phyloP scores from a whole-genome alignment of 2,797 vertebrate species.

The Lycodopsis pacificus region DNA sequence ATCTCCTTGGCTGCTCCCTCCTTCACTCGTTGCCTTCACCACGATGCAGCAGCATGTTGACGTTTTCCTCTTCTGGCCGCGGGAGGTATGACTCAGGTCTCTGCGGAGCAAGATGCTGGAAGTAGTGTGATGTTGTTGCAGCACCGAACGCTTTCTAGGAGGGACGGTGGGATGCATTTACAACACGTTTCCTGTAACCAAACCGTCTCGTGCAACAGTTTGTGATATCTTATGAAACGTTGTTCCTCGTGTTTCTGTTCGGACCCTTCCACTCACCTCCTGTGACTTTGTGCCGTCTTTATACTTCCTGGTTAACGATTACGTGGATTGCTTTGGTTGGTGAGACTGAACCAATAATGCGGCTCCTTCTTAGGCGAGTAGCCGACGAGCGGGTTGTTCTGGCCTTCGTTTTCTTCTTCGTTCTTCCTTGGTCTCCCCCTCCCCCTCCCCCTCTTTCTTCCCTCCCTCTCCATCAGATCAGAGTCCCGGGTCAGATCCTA shows the following conservation, averaged over 20 bases:
- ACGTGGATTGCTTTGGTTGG: too few relatives aligned
- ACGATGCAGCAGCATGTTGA: not conserved
- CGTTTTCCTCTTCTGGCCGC: not conserved
- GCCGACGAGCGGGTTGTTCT: too few relatives aligned
- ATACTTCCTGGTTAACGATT: not conserved
- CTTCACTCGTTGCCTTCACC: not conserved
- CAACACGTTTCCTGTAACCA: not conserved
- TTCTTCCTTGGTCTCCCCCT: too few relatives aligned
- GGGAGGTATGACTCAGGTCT: not conserved
- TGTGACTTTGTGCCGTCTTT: not conserved
- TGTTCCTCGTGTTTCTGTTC: not conserved
- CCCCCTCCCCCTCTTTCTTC: too few relatives aligned
- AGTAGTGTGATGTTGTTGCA: not conserved
- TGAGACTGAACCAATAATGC: too few relatives aligned
- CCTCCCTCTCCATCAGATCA: conserved; percentile 6
- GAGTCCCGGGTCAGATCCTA: not conserved
- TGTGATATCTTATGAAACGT: not conserved
- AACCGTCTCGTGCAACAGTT: too few relatives aligned
- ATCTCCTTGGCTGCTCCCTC: not conserved
- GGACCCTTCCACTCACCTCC: not conserved
- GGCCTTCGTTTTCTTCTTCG: too few relatives aligned
- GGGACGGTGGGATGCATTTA: not conserved
- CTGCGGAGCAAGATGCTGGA: not conserved
- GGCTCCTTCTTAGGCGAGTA: too few relatives aligned
- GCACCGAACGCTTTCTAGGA: not conserved